These are phyloP conservation scores for Thunnus albacares DNA, from an alignment of 2,797 vertebrate genomes.

Conservation along the genomic window DNA sequence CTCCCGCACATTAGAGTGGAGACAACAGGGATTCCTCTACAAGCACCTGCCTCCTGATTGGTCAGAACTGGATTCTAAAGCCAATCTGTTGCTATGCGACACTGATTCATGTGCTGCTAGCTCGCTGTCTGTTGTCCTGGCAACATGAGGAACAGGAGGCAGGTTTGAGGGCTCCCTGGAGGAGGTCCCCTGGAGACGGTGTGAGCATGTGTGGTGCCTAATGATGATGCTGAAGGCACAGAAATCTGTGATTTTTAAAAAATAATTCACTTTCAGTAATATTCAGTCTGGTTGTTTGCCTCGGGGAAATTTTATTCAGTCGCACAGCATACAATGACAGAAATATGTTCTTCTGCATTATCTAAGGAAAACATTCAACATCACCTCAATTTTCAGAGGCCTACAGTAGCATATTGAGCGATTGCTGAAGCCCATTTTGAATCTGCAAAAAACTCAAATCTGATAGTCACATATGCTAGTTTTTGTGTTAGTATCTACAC, in stretches of 20 bases:
- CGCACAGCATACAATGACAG: background rate
- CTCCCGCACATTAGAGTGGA: slow-evolving; percentile 51
- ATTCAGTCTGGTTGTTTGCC: slow-evolving; percentile 17
- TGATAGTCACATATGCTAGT: background rate
- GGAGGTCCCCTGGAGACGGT: slow-evolving; percentile 58
- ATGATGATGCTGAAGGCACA: slow-evolving; percentile 47
- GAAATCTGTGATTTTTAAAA: slow-evolving; percentile 40
- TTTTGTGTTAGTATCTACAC: background rate
- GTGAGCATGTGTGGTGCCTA: slow-evolving; percentile 61
- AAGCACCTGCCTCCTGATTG: slow-evolving; percentile 68
- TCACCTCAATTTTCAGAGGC: slow-evolving; percentile 4
- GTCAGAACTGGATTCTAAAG: slow-evolving; percentile 61
- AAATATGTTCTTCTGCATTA: background rate
- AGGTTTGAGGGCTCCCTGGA: slow-evolving; percentile 67
- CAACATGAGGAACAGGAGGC: slow-evolving; percentile 76
- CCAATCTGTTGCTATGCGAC: slow-evolving; percentile 83
- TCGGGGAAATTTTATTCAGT: background rate
- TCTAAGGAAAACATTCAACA: background rate
- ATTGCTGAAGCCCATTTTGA: background rate
- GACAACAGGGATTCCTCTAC: slow-evolving; percentile 71
- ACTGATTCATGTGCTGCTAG: slow-evolving; percentile 60
- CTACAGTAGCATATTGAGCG: background rate
- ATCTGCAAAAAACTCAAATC: background rate
- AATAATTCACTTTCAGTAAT: slow-evolving; percentile 39
- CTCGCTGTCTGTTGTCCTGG: slow-evolving; percentile 81